Conservation (phyloP, 2,797 vertebrate genomes). For the Peromyscus attwateri region DNA sequence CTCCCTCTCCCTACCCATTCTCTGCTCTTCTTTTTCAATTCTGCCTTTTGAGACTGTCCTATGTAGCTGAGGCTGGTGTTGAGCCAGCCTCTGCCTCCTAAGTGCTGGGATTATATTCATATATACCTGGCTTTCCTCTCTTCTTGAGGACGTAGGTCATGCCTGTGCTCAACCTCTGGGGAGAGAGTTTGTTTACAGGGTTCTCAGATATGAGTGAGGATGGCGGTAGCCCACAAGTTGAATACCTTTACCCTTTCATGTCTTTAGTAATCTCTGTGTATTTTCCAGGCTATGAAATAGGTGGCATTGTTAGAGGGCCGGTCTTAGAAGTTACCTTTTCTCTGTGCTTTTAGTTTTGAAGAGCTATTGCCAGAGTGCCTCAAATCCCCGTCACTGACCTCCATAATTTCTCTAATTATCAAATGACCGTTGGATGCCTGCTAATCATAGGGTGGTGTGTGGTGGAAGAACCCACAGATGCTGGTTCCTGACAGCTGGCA, state of each 20-base stretch:
- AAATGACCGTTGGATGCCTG: not conserved
- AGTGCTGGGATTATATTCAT: not conserved
- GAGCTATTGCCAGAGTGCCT: not conserved
- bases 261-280: not conserved
- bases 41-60: not conserved
- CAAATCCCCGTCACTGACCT: not conserved
- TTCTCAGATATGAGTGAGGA: not conserved
- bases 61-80: not conserved
- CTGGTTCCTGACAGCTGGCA: not conserved
- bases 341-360: conserved; percentile 1
- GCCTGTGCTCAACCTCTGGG: not conserved
- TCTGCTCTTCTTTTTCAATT: not conserved
- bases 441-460: not conserved
- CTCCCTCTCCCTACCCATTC: no score
- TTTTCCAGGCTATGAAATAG: conserved; percentile 1
- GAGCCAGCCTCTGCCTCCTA: not conserved
- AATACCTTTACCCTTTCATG: not conserved
- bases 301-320: not conserved
- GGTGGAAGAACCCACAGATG: not conserved
- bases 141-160: not conserved
- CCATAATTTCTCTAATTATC: not conserved
- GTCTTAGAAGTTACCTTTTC: conserved; percentile 7
- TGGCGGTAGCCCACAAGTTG: not conserved
- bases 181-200: not conserved
- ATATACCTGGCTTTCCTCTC: not conserved